These are phyloP conservation scores for Rhyacichthys aspro DNA, from an alignment of 2,797 vertebrate genomes.

Conservation along the genomic window DNA sequence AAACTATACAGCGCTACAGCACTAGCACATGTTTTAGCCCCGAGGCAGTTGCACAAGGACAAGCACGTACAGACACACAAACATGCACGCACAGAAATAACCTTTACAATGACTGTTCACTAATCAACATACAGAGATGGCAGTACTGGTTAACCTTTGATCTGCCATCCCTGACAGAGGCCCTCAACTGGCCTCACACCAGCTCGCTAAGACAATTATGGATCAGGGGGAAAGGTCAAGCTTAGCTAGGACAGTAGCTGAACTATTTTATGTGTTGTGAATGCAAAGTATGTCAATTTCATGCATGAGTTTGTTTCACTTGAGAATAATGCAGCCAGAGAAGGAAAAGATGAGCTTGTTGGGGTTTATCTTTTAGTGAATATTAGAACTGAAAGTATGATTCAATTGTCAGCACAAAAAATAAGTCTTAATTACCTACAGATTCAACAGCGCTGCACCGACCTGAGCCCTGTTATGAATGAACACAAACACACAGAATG, in stretches of 20 bases:
- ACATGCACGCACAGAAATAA: conserved; percentile 69
- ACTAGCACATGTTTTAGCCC: conserved; percentile 70
- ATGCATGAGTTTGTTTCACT: conserved; percentile 57
- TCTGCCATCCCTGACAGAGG: conserved; percentile 57
- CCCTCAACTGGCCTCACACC: conserved; percentile 49
- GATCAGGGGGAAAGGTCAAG: conserved; percentile 55
- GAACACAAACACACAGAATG: conserved; percentile 14
- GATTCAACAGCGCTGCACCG: conserved; percentile 32
- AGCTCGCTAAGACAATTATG: conserved; percentile 56
- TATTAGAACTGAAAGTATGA: conserved; percentile 48
- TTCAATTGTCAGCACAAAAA: conserved; percentile 49
- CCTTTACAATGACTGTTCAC: conserved; percentile 70
- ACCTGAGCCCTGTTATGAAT: conserved; percentile 27
- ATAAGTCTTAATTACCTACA: conserved; percentile 37
- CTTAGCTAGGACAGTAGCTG: conserved; percentile 54
- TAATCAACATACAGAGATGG: conserved; percentile 72
- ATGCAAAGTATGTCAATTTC: conserved; percentile 51
- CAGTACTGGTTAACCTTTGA: conserved; percentile 75
- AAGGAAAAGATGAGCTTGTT: conserved; percentile 34
- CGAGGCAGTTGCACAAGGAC: conserved; percentile 68
- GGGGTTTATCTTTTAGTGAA: conserved; percentile 38
- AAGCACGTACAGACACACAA: conserved; percentile 65
- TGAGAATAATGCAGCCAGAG: conserved; percentile 47
- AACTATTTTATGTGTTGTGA: conserved; percentile 43
- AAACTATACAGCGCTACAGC: conserved; percentile 64